A percentile compares a stretch with the other conserved stretches of the same genome.
Evolutionary conservation across 53 echinoderm and acorn worm genomes (phyloP).

Genomic region (Crossaster papposus): DNA sequence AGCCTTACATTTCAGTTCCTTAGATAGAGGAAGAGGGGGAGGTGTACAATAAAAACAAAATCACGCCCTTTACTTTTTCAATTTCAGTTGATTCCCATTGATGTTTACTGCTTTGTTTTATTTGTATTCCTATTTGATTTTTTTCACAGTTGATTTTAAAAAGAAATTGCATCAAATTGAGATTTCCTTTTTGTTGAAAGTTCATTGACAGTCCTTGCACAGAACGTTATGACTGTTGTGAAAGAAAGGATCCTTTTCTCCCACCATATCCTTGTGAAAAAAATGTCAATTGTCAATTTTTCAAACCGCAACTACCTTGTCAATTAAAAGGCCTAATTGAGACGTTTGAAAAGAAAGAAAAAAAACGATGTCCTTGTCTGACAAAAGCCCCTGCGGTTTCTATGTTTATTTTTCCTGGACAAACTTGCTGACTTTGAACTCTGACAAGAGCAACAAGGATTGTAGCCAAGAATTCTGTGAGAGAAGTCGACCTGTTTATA

Average conservation of each 20-base stretch:
- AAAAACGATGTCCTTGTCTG: conserved; percentile 6
- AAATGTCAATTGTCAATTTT: not conserved
- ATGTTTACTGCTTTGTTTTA: too few relatives aligned
- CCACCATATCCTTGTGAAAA: not conserved
- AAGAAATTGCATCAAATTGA: too few relatives aligned
- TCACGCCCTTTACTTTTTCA: too few relatives aligned
- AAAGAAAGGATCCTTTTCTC: not conserved
- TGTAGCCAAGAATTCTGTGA: conserved; percentile 23
- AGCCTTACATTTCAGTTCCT: too few relatives aligned
- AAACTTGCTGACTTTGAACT: conserved; percentile 61
- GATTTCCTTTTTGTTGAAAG: too few relatives aligned
- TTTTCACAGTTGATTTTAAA: too few relatives aligned
- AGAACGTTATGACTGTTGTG: not conserved
- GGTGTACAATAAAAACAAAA: too few relatives aligned
- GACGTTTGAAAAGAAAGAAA: not conserved
- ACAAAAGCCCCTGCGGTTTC: conserved; percentile 21
- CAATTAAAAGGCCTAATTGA: conserved; percentile 36
- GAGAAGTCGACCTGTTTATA: conserved; percentile 51
- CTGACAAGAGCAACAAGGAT: conserved; percentile 21
- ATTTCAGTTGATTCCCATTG: too few relatives aligned
- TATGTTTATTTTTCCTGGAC: conserved; percentile 53
- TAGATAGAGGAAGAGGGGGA: too few relatives aligned
- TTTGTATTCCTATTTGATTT: too few relatives aligned
- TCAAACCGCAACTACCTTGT: not conserved
- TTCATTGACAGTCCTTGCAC: too few relatives aligned